Base-by-base conservation (phyloP, 2,113 vertebrate genomes). In the Ciconia maguari region DNA sequence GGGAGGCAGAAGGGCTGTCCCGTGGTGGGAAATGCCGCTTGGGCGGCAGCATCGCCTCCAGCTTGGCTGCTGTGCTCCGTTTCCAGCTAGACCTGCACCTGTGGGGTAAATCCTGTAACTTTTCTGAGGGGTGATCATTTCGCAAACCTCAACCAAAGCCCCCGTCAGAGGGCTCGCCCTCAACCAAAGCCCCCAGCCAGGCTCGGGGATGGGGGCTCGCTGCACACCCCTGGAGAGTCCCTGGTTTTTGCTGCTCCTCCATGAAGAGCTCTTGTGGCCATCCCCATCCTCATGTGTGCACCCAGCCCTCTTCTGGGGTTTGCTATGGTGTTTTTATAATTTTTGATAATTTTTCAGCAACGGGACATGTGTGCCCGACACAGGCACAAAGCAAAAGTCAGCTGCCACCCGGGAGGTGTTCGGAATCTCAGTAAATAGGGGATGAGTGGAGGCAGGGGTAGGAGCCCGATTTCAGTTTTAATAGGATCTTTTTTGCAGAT, bases 291-390 rank as follows among this genome's bases (percentile, higher is more conserved):
- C 15, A 3, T 6, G 20, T 2, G 13, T 30, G 30, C 52, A 48
- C 44, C 8, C 30, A 64, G 30, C 24, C 22, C 11, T 49, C 51
- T 68, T 25, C 14, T 6, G 29, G 52, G 21, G 20, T 41, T 90
- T 58, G 20, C 41, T 29, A 0, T 0, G 1, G 13, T 48, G 18
- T 6, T 87, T 87, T 74, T 29, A 64, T 20, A 1, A 13, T 41
- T 41, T 80, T 32, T 38, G 6, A 36, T 44, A 0, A 24, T 58
- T 90, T 86, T 51, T 27, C 13, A 69, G 58, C 44, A 42, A 32
- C 0, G 0, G 38, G 25, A 18, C 7, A 4, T 6, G 7, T 46
- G 27, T 44, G 3, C 41, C 30, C 4, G 9, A 11, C n/a, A 36
- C n/a, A 54, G 51, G 30, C 46, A 68, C 48, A 75, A 76, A 68